phyloP scores from a whole-genome alignment of 2,113 vertebrate species.

The Ranitomeya variabilis region DNA sequence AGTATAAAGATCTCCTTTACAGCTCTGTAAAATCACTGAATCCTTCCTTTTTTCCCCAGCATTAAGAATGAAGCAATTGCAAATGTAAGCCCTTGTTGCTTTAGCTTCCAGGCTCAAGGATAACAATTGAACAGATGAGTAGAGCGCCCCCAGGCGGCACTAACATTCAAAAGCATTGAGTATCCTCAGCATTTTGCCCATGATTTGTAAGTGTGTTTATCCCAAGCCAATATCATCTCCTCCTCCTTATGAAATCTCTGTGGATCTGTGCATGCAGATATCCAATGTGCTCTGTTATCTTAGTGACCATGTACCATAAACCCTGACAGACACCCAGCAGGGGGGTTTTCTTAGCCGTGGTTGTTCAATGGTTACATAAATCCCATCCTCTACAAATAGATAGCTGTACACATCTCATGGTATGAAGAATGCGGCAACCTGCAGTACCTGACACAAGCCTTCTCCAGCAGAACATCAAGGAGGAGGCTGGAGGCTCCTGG shows the following conservation, averaged over 20 bases:
- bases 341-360: background rate
- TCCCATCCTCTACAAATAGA: background rate
- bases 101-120: constrained; percentile 15
- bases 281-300: background rate
- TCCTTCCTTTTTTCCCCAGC: background rate
- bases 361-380: background rate
- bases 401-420: constrained; percentile 2
- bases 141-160: constrained; percentile 28
- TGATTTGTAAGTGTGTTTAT: constrained; percentile 3
- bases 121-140: constrained; percentile 13
- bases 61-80: background rate
- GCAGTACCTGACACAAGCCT: constrained; percentile 72
- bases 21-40: background rate
- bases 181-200: constrained; percentile 8
- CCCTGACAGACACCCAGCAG: background rate
- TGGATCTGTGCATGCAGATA: background rate
- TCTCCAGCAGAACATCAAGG: constrained; percentile 48
- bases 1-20: background rate
- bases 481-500: background rate
- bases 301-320: background rate
- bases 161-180: constrained; percentile 7
- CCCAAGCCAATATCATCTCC: background rate
- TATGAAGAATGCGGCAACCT: constrained; percentile 83
- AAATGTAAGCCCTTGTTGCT: constrained; percentile 27
- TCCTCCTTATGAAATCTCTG: background rate